Percentiles rank a stretch among this genome's conserved stretches.
These are phyloP conservation scores for Drosophila maculinotata DNA, from an alignment of 2,888 invertebrate genomes.

Conservation along the genomic window DNA sequence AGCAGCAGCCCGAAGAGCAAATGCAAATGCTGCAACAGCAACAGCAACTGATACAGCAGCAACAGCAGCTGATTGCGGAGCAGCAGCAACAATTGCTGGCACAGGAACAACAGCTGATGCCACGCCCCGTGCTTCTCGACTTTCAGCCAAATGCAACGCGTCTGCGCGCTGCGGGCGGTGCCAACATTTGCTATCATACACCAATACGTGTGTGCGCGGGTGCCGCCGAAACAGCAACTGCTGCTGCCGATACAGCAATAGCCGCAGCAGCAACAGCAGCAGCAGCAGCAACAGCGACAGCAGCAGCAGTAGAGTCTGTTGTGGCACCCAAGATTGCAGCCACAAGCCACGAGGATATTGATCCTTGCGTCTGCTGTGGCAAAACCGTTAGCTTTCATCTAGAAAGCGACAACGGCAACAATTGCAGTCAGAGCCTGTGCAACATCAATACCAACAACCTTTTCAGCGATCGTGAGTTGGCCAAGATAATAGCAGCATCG, in stretches of 20 bases:
- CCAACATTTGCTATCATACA: constrained; percentile 50
- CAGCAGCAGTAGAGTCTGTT: not conserved
- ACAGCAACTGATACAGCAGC: constrained; percentile 19
- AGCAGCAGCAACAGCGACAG: not conserved
- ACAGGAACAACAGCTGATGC: constrained; percentile 1
- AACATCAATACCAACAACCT: not conserved
- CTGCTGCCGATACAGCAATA: not conserved
- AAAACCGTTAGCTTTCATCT: constrained; percentile 23
- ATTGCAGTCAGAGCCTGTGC: not conserved
- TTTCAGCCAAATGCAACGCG: constrained; percentile 42
- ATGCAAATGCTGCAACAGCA: constrained; percentile 6
- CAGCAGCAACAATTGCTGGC: constrained; percentile 17
- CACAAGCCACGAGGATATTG: constrained; percentile 42
- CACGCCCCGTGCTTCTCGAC: constrained; percentile 36
- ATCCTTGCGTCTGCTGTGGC: not conserved
- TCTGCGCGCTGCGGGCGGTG: constrained; percentile 32
- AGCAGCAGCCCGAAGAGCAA: not conserved
- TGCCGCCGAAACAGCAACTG: not conserved
- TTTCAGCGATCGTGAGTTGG: not conserved
- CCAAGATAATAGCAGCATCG: not conserved
- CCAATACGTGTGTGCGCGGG: constrained; percentile 46
- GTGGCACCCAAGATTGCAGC: constrained; percentile 18
- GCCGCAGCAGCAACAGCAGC: not conserved
- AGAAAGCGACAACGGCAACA: not conserved
- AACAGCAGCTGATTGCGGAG: constrained; percentile 7